phyloP scores from a whole-genome alignment of 1,140 invertebrate genomes.

The Papilio glaucus region DNA sequence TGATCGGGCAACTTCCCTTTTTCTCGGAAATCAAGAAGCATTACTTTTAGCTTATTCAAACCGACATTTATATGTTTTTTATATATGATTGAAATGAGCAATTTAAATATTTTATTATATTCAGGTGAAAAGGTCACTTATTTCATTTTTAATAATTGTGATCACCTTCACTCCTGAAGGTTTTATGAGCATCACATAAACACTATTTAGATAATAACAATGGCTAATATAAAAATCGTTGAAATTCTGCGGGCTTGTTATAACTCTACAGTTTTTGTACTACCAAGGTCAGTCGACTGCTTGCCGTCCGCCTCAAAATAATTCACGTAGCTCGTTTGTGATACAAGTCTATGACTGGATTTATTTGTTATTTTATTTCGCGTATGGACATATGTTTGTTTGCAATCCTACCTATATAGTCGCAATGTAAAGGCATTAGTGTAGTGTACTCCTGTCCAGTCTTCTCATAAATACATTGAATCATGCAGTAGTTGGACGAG shows the following conservation, averaged over 20 bases:
- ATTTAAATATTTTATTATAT: no score
- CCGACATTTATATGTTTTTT: no score
- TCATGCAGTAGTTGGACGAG: neutral
- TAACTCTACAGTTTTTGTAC: neutral
- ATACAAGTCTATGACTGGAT: constrained; percentile 1
- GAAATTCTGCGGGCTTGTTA: neutral
- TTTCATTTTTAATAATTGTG: no score
- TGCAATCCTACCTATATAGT: neutral
- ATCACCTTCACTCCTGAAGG: no score
- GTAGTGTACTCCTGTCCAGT: neutral
- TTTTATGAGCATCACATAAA: neutral
- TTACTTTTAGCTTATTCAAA: no score
- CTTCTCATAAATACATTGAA: neutral
- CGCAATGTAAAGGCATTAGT: neutral
- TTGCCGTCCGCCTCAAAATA: neutral
- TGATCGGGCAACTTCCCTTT: no score
- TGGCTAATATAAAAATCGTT: neutral
- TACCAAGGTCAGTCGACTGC: neutral
- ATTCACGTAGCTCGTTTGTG: neutral
- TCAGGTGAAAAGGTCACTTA: no score
- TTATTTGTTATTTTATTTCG: neutral
- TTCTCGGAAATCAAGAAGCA: no score
- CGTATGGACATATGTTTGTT: neutral
- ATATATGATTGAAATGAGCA: no score
- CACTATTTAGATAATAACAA: neutral